Conservation (phyloP, 2,797 vertebrate species). For the Monodelphis domestica region DNA sequence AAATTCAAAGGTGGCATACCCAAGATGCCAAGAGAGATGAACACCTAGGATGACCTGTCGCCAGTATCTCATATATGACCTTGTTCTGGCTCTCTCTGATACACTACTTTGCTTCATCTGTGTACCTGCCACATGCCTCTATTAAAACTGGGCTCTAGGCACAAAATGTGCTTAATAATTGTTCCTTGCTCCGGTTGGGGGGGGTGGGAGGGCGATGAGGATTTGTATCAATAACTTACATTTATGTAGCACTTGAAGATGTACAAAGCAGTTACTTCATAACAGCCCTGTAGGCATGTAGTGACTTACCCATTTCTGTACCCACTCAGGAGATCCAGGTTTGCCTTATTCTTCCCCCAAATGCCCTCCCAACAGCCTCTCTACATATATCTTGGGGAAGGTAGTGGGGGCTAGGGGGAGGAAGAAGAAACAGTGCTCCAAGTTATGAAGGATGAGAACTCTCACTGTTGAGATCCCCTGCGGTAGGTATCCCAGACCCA, state of each 20-base stretch:
- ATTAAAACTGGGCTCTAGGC: not conserved
- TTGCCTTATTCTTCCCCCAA: not conserved
- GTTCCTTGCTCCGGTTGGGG: not conserved
- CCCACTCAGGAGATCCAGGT: not conserved
- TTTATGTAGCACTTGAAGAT: no score
- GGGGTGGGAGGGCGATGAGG: no score
- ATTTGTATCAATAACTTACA: no score
- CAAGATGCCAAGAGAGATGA: not conserved
- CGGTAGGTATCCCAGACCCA: not conserved
- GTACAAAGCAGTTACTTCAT: no score
- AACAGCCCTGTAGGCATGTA: no score
- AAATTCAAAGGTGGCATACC: not conserved
- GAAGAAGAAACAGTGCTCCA: not conserved
- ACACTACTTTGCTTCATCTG: not conserved
- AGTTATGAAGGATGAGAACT: not conserved
- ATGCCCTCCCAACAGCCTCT: not conserved
- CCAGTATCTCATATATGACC: not conserved
- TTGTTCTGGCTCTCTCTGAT: not conserved
- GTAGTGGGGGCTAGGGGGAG: not conserved
- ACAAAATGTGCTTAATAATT: not conserved
- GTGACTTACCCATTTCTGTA: no score
- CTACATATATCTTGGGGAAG: not conserved
- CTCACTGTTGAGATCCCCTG: not conserved
- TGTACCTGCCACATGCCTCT: not conserved
- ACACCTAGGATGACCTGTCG: not conserved